Evolutionary conservation across 2,113 vertebrate species (phyloP).

Genomic region (Globicephala melas): DNA sequence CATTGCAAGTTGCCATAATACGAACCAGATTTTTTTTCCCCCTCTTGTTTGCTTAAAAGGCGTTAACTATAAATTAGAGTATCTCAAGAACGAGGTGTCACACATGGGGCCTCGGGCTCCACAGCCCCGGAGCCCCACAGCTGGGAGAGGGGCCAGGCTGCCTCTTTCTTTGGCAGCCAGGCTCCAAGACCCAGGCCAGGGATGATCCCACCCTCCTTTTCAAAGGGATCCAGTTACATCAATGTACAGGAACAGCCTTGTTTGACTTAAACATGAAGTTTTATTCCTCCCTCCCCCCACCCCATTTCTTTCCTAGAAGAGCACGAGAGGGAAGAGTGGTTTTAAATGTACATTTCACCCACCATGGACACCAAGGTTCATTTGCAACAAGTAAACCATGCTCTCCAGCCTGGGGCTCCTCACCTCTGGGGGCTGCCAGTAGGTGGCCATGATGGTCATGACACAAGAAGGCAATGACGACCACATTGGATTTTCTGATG

Average conservation of each 20-base stretch:
- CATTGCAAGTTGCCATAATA: slow-evolving; percentile 72
- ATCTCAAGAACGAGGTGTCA: slow-evolving; percentile 56
- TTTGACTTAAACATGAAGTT: slow-evolving; percentile 29
- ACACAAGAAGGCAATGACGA: neutral
- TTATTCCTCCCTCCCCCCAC: neutral
- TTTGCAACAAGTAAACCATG: neutral
- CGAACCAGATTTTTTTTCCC: slow-evolving; percentile 72
- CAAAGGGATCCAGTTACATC: neutral
- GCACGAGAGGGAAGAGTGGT: neutral
- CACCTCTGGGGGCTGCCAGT: too few relatives aligned
- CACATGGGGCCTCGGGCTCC: slow-evolving; percentile 13
- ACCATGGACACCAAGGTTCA: neutral
- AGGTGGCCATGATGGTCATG: fast-evolving
- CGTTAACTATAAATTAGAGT: slow-evolving; percentile 73
- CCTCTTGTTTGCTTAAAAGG: slow-evolving; percentile 75
- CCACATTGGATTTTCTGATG: neutral
- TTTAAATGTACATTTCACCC: slow-evolving; percentile 19
- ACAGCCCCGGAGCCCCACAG: neutral
- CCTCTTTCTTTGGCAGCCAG: neutral
- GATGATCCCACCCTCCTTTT: slow-evolving; percentile 32
- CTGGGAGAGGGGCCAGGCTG: slow-evolving; percentile 39
- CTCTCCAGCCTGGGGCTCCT: neutral
- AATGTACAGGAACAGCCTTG: slow-evolving; percentile 1
- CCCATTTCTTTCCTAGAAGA: neutral
- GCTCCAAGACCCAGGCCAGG: neutral